Percentiles rank a stretch among this genome's conserved stretches.
Evolutionary conservation across 2,888 invertebrate genomes (phyloP).

Genomic region (Hedya salicella): DNA sequence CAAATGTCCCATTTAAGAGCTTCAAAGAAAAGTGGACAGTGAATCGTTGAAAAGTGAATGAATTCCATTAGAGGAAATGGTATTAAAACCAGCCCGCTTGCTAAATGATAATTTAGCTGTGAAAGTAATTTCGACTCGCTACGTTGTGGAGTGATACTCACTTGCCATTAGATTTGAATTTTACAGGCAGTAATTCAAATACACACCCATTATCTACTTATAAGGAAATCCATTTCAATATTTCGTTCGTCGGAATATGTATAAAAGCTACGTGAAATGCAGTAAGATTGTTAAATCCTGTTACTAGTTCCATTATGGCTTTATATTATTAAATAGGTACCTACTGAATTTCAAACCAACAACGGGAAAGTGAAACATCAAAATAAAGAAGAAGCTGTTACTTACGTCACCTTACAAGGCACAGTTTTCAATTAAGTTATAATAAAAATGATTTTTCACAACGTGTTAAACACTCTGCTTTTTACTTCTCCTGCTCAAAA

Average conservation of each 20-base stretch:
- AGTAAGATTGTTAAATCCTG: not conserved
- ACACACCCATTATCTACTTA: not conserved
- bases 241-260: too few relatives aligned
- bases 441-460: too few relatives aligned
- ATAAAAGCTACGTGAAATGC: not conserved
- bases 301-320: too few relatives aligned
- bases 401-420: too few relatives aligned
- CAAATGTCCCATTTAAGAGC: constrained; percentile 59
- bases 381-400: too few relatives aligned
- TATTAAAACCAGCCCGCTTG: constrained; percentile 61
- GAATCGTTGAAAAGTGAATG: constrained; percentile 70
- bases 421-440: too few relatives aligned
- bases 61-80: constrained; percentile 71
- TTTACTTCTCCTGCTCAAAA: too few relatives aligned
- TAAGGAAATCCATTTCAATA: not conserved
- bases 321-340: too few relatives aligned
- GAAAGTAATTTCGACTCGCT: constrained; percentile 38
- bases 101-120: constrained; percentile 61
- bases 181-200: constrained; percentile 17
- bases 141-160: constrained; percentile 34
- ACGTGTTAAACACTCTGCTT: too few relatives aligned
- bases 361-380: too few relatives aligned
- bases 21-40: constrained; percentile 63
- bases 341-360: too few relatives aligned
- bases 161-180: constrained; percentile 32